A percentile compares a stretch with the other conserved stretches of the same genome.
phyloP scores from a whole-genome alignment of 2,888 invertebrate genomes.

The Plagodis pulveraria region DNA sequence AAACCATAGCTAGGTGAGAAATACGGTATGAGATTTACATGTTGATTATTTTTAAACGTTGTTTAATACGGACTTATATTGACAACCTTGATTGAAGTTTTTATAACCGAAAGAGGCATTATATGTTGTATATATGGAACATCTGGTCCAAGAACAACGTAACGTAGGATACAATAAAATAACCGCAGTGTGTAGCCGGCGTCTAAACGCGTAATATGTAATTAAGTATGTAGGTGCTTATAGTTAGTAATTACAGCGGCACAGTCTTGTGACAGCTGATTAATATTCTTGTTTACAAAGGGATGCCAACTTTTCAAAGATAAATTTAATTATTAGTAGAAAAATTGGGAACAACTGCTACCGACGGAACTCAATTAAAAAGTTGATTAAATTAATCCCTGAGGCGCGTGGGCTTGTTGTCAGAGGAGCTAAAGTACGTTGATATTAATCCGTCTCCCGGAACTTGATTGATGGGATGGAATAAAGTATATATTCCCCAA shows the following conservation, averaged over 20 bases:
- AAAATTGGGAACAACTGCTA: conserved; percentile 9
- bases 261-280: conserved; percentile 21
- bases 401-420: conserved; percentile 6
- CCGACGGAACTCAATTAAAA: conserved; percentile 24
- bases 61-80: conserved; percentile 5
- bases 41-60: conserved; percentile 8
- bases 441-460: background rate
- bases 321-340: conserved; percentile 13
- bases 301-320: conserved; percentile 27
- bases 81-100: conserved; percentile 12
- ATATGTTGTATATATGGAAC: conserved; percentile 14
- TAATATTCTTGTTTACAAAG: conserved; percentile 26
- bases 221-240: conserved; percentile 13
- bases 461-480: too few relatives aligned
- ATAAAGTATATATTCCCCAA: too few relatives aligned
- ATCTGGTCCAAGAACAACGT: conserved; percentile 12
- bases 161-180: background rate
- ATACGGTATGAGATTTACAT: conserved; percentile 4
- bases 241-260: conserved; percentile 15
- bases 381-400: conserved; percentile 22
- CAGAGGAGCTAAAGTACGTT: background rate
- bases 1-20: conserved; percentile 8
- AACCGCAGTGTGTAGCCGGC: conserved; percentile 1
- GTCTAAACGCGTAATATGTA: conserved; percentile 8
- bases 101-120: conserved; percentile 6